A percentile compares a stretch with the other conserved stretches of the same genome.
Conservation (phyloP, 2,797 vertebrate species). For the Microcaecilia unicolor region DNA sequence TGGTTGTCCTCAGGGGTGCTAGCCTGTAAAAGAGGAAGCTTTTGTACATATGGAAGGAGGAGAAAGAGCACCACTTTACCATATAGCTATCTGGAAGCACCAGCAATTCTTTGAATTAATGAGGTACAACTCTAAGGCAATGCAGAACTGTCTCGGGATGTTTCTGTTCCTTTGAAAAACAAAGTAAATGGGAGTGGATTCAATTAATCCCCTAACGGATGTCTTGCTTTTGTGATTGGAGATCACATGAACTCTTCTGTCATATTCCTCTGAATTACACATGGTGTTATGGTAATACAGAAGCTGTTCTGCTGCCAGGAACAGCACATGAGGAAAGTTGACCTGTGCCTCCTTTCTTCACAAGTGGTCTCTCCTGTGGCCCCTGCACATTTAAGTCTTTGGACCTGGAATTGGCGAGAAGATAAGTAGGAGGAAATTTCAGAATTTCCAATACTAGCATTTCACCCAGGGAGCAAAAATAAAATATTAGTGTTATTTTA, state of each 20-base stretch:
- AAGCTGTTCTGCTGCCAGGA: slow-evolving; percentile 1
- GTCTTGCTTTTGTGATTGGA: slow-evolving; percentile 1
- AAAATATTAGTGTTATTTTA: no score
- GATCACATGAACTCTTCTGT: not conserved
- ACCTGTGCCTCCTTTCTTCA: not conserved
- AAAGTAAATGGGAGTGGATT: not conserved
- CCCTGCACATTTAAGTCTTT: not conserved
- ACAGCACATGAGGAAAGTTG: slow-evolving; percentile 1
- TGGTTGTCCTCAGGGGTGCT: not conserved
- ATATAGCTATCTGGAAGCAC: not conserved
- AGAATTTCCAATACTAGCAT: no score
- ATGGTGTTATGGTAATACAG: not conserved
- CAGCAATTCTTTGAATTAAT: slow-evolving; percentile 10
- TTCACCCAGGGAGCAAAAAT: no score
- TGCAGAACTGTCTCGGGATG: slow-evolving; percentile 11
- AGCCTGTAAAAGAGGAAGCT: slow-evolving; percentile 10
- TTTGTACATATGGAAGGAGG: not conserved
- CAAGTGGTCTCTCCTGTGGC: not conserved
- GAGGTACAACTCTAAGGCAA: slow-evolving; percentile 13
- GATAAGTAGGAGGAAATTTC: no score
- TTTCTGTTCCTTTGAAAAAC: not conserved
- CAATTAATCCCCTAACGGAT: slow-evolving; percentile 14
- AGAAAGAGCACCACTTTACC: slow-evolving; percentile 6
- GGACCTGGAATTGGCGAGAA: not conserved
- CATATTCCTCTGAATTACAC: not conserved